Evolutionary conservation across 2,797 vertebrate species (phyloP), one percentile per base, ranked within the genome.

Genomic region (Selene dorsalis): DNA sequence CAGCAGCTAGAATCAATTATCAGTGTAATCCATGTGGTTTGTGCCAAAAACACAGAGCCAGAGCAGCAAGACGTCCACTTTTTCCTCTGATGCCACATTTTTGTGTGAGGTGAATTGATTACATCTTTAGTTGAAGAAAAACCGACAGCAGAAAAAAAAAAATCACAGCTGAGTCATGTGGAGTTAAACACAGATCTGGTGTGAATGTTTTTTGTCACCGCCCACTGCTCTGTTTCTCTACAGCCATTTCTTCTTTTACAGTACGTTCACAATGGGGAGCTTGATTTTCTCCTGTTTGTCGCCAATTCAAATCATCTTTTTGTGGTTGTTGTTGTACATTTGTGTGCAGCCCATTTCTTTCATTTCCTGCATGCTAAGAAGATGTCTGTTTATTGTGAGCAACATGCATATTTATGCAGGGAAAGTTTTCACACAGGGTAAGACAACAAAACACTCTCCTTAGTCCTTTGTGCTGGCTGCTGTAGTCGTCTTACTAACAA

Each of bases 161-260:
- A 76, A 60, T 74, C 58, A 47, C 24, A 67, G 57, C 47, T 16
- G 69, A 75, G 57, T 77, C 28, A 30, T 47, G 47, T 66, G 53
- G 55, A 72, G 56, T 70, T 58, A 52, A 76, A 82, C 30, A 32
- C 52, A 62, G 17, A 57, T 45, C 47, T 57, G 62, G 61, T 62
- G 26, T 5, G 3, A 60, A 28, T 63, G 47, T 35, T 13, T 63
- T 72, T 30, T 69, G 20, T 24, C 65, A 68, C 47, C 60, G 32
- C 48, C 52, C 67, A 67, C 24, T 56, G 3, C 10, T 35, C 7
- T 39, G 38, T 18, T 48, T 68, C 56, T 43, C 14, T 24, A 7
- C 13, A 61, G 17, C 59, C 43, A 3, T 52, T 68, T 47, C 1
- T 2, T 35, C 59, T 53, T 38, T 30, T 26, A 59, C 52, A 41